Conservation (phyloP, 2,113 vertebrate genomes). For the Ibidorhyncha struthersii region DNA sequence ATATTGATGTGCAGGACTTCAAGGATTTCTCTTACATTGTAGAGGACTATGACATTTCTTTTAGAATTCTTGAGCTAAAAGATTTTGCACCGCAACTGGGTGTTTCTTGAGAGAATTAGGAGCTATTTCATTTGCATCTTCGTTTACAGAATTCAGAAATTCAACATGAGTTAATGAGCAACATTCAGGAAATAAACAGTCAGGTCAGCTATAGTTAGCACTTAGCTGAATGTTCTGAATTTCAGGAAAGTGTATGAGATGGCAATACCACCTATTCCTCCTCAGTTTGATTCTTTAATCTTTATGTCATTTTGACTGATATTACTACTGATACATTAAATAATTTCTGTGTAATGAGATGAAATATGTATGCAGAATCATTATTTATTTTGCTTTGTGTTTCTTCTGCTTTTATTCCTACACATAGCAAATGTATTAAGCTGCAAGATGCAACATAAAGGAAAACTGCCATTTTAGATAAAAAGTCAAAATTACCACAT, state of each 20-base stretch:
- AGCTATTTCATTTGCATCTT: not conserved
- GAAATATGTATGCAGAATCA: not conserved
- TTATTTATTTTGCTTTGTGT: not conserved
- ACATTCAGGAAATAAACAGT: not conserved
- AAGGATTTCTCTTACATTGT: not conserved
- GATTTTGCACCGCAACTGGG: not conserved
- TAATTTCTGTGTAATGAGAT: not conserved
- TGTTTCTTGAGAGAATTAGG: not conserved
- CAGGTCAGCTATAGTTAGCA: not conserved
- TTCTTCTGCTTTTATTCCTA: not conserved
- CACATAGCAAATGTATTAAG: not conserved
- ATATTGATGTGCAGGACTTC: not conserved
- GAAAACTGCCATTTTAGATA: not conserved
- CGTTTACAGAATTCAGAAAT: not conserved
- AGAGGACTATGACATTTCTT: not conserved
- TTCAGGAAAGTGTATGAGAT: not conserved
- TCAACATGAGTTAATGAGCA: not conserved
- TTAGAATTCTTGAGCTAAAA: not conserved
- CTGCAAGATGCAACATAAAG: not conserved
- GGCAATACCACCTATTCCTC: not conserved
- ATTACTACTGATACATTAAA: not conserved
- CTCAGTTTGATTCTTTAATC: not conserved
- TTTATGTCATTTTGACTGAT: not conserved
- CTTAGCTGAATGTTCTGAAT: not conserved
- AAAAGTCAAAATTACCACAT: not conserved